Conservation (phyloP, 2,797 vertebrate genomes). For the Cheirogaleus major region DNA sequence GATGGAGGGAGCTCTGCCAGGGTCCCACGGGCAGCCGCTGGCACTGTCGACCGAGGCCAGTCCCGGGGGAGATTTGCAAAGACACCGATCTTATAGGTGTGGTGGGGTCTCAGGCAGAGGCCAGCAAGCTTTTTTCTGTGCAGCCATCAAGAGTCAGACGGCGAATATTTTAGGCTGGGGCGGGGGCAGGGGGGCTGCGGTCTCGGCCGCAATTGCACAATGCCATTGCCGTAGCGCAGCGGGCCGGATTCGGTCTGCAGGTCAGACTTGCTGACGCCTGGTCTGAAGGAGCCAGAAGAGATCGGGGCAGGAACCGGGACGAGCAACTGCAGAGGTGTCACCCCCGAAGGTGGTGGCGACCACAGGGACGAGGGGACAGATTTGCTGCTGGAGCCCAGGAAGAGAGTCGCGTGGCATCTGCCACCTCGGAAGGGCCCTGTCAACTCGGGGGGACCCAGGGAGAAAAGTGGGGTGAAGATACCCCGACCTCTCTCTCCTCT, state of each 20-base stretch:
- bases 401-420: fast-evolving
- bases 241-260: neutral
- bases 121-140: neutral
- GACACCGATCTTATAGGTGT: neutral
- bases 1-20: fast-evolving
- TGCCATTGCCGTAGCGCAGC: neutral
- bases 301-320: fast-evolving
- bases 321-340: neutral
- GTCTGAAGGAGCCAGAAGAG: neutral
- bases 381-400: neutral
- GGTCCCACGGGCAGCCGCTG: fast-evolving
- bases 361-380: too few relatives aligned
- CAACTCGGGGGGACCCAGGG: fast-evolving
- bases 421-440: fast-evolving
- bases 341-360: neutral
- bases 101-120: neutral
- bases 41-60: neutral
- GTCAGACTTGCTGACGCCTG: neutral
- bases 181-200: fast-evolving
- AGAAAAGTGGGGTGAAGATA: fast-evolving
- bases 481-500: neutral
- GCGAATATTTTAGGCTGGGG: neutral
- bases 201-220: neutral
- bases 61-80: neutral
- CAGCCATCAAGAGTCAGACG: too few relatives aligned